Percentiles rank a stretch among this genome's conserved stretches.
Evolutionary conservation across 2,113 vertebrate genomes (phyloP).

Genomic region (Dicerorhinus sumatrensis): DNA sequence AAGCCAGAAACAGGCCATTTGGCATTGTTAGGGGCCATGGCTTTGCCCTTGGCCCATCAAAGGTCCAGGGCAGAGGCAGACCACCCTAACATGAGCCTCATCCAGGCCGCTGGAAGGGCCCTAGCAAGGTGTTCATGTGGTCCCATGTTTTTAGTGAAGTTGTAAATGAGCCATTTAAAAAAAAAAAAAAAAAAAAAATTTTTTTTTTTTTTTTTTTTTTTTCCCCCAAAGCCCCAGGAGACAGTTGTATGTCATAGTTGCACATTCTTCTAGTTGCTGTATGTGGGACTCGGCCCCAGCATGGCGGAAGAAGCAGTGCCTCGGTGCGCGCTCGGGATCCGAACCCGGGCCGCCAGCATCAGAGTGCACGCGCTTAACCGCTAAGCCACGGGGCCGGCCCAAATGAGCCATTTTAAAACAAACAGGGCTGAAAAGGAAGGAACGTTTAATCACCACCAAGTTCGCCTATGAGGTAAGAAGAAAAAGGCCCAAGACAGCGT

Average conservation of each 20-base stretch:
- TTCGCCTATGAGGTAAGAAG: not conserved
- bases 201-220: too few species aligned
- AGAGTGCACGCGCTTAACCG: too few species aligned
- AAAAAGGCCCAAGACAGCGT: not conserved
- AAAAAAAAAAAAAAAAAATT: too few species aligned
- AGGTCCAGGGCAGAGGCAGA: not conserved
- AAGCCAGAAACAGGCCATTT: not conserved
- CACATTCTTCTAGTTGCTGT: too few species aligned
- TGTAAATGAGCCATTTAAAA: not conserved
- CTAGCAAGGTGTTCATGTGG: not conserved
- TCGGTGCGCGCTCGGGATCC: too few species aligned
- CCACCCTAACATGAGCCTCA: not conserved
- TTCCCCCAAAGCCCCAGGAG: too few species aligned
- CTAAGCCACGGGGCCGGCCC: too few species aligned
- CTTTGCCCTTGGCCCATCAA: not conserved
- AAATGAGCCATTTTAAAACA: constrained; percentile 40
- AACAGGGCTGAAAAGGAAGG: not conserved
- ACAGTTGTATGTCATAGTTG: too few species aligned
- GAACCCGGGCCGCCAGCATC: too few species aligned
- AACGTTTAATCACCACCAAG: not conserved
- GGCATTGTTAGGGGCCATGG: not conserved
- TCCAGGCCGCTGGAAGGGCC: not conserved
- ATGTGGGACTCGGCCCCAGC: too few species aligned
- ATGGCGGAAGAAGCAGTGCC: too few species aligned
- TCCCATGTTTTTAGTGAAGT: not conserved